These are phyloP conservation scores for Lynx canadensis DNA, from an alignment of 2,113 vertebrate genomes.

Conservation along the genomic window DNA sequence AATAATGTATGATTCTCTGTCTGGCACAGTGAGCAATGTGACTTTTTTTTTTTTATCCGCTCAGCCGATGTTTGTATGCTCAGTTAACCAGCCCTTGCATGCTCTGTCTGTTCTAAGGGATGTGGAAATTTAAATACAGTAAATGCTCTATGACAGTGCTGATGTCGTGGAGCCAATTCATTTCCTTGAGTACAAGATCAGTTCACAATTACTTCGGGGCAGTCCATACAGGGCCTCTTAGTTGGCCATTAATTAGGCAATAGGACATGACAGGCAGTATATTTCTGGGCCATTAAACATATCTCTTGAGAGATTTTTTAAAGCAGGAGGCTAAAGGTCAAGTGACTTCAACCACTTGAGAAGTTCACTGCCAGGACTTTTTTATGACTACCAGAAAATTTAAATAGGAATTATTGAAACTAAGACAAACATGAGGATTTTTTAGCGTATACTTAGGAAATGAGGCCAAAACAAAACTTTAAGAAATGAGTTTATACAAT, in stretches of 20 bases:
- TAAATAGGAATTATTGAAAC: conserved; percentile 66
- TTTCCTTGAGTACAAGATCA: conserved; percentile 81
- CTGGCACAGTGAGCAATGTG: background rate
- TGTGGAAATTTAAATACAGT: conserved; percentile 72
- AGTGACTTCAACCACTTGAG: conserved; percentile 87
- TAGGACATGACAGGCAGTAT: conserved; percentile 86
- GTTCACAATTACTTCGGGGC: conserved; percentile 84
- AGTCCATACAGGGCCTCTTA: conserved; percentile 80
- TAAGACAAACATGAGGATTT: background rate
- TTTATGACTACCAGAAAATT: conserved; percentile 81
- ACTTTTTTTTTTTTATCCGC: background rate
- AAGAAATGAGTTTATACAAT: background rate
- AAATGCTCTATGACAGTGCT: conserved; percentile 73
- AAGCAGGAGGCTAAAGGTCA: conserved; percentile 84
- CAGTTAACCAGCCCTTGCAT: background rate
- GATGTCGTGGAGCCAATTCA: conserved; percentile 76
- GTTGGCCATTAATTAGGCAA: conserved; percentile 87
- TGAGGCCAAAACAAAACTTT: background rate
- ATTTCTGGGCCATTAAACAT: conserved; percentile 88
- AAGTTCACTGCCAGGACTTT: conserved; percentile 84
- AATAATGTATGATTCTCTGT: background rate
- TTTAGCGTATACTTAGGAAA: background rate
- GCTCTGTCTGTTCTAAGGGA: conserved; percentile 50
- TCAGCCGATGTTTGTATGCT: conserved; percentile 51
- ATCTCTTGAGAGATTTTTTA: conserved; percentile 86